These are phyloP conservation scores for Drosophila bifasciata DNA, from an alignment of 1,140 invertebrate species.

Conservation along the genomic window DNA sequence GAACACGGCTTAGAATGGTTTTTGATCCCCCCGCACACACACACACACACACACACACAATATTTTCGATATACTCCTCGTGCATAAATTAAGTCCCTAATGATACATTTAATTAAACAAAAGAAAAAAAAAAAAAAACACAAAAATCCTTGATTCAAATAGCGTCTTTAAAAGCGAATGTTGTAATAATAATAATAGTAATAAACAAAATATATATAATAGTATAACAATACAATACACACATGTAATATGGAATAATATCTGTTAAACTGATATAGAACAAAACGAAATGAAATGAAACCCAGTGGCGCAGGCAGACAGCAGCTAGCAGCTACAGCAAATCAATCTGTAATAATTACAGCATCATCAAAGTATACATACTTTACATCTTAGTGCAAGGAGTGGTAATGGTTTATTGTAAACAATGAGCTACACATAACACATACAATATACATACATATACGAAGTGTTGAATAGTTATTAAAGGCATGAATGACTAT, in stretches of 20 bases:
- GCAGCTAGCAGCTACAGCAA: slow-evolving; percentile 5
- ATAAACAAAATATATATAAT: slow-evolving; percentile 13
- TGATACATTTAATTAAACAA: slow-evolving; percentile 6
- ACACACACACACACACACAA: no score
- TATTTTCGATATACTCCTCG: slow-evolving; percentile 43
- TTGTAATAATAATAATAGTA: slow-evolving; percentile 41
- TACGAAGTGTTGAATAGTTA: slow-evolving; percentile 81
- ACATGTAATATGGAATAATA: slow-evolving; percentile 30
- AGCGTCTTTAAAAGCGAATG: slow-evolving; percentile 4
- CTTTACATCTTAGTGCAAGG: slow-evolving; percentile 28
- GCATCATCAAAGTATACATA: slow-evolving; percentile 43
- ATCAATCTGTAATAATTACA: slow-evolving; percentile 44
- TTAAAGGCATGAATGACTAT: slow-evolving; percentile 44
- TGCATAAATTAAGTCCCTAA: slow-evolving; percentile 27
- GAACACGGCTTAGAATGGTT: slow-evolving; percentile 34
- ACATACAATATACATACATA: slow-evolving; percentile 29
- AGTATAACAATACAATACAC: no score
- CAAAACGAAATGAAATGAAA: neutral
- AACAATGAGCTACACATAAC: slow-evolving; percentile 39
- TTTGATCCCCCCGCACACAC: slow-evolving; percentile 24
- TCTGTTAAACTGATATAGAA: slow-evolving; percentile 26
- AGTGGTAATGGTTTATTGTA: slow-evolving; percentile 47
- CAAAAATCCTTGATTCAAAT: slow-evolving; percentile 16
- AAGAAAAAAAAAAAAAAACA: slow-evolving; percentile 14
- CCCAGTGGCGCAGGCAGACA: slow-evolving; percentile 14